Conservation (phyloP, 2,797 vertebrate genomes). For the Ceryle rudis region DNA sequence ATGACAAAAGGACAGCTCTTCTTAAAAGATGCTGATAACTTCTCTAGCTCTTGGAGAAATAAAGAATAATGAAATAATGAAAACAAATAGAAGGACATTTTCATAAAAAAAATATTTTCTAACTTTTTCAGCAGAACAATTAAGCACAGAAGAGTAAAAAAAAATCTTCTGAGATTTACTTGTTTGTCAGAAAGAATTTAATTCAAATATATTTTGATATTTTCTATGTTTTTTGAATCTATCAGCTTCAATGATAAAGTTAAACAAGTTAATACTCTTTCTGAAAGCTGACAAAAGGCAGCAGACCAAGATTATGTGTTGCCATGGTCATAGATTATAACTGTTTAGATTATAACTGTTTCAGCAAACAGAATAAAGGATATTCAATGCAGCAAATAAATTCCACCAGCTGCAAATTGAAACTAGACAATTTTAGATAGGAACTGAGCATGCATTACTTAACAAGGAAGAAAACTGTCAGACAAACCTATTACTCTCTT, state of each 20-base stretch:
- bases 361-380: not conserved
- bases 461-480: not conserved
- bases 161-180: not conserved
- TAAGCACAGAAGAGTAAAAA: not conserved
- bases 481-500: not conserved
- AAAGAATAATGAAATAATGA: not conserved
- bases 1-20: not conserved
- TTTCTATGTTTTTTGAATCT: not conserved
- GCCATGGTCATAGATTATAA: not conserved
- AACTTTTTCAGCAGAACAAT: not conserved
- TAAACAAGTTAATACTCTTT: not conserved
- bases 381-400: not conserved
- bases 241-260: not conserved
- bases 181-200: not conserved
- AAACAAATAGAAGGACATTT: not conserved
- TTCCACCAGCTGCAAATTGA: not conserved
- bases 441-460: not conserved
- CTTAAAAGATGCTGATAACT: not conserved
- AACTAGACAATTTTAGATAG: not conserved
- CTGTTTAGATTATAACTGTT: not conserved
- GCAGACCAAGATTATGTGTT: not conserved
- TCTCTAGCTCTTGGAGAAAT: not conserved
- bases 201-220: not conserved
- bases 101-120: not conserved
- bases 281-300: not conserved